Evolutionary conservation across 2,797 vertebrate species (phyloP), one percentile per base, ranked within the genome.

Genomic region (Acanthurus leucopareius): DNA sequence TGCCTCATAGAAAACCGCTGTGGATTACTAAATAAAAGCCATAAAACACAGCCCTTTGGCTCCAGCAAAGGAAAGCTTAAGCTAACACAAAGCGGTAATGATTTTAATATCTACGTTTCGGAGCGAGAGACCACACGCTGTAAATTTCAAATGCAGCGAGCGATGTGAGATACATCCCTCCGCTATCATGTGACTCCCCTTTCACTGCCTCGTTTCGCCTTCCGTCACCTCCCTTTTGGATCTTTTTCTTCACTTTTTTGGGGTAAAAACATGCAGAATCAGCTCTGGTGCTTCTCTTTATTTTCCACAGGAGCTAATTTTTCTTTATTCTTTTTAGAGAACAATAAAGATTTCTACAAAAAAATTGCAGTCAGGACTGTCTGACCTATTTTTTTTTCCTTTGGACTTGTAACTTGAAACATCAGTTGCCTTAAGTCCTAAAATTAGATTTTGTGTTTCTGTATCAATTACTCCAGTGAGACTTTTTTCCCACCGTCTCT

Each of bases 61-160:
- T 83, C 64, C 2, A 51, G 67, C 44, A 0, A 64, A 82, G 84
- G 79, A 84, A 75, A 76, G 83, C 82, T 90, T 88, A 87, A 63
- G 77, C 86, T 86, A 86, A 90, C 85, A 89, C 86, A 72, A 80
- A 79, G 81, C 48, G 19, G 76, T 89, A 91, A 93, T 92, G 82
- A 86, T 91, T 92, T 88, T 87, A 90, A 92, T 89, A 87, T 90
- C 77, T 83, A 86, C 58, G 51, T 83, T 91, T 83, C 87, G 3
- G 75, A 71, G 80, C 69, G n/a, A 66, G 77, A 81, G 83, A 91
- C 84, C 80, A 66, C 85, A 78, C 49, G 47, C 77, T 87, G 82
- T 92, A 91, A 88, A 91, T 90, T 82, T 83, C 48, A 69, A 76
- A 40, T 13, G 48, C 40, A 77, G 67, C 75, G 28, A 32, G 28